phyloP scores from a whole-genome alignment of 1,140 invertebrate species.

The Drosophila simulans region DNA sequence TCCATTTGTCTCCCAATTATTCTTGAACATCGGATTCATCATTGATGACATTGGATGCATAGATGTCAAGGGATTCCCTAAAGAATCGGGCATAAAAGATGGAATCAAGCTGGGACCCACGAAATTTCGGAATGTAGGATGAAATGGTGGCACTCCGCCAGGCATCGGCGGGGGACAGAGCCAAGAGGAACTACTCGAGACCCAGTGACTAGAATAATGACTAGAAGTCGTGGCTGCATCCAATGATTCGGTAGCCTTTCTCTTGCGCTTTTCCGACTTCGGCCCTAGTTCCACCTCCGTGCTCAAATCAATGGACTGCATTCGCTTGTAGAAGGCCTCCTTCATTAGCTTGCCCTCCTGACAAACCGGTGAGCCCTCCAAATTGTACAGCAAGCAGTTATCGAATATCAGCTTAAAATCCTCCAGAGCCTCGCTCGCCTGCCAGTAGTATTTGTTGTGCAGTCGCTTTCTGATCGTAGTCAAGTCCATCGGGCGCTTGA shows the following conservation, averaged over 20 bases:
- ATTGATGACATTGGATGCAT: neutral
- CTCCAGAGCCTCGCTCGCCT: slow-evolving; percentile 22
- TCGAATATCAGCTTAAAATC: slow-evolving; percentile 38
- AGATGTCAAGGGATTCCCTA: neutral
- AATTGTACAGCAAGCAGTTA: slow-evolving; percentile 32
- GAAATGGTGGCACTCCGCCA: neutral
- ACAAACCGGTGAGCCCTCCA: slow-evolving; percentile 11
- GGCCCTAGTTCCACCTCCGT: slow-evolving; percentile 22
- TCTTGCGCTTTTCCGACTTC: slow-evolving; percentile 1
- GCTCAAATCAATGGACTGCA: slow-evolving; percentile 17
- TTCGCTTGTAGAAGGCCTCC: neutral
- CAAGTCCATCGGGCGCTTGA: slow-evolving; percentile 41
- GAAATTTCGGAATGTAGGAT: neutral
- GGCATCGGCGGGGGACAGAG: neutral
- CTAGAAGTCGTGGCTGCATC: neutral
- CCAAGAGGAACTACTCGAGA: neutral
- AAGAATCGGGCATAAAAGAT: neutral
- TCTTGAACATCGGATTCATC: neutral
- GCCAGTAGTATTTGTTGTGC: slow-evolving; percentile 39
- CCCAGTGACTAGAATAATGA: neutral
- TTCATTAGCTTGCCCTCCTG: slow-evolving; percentile 16
- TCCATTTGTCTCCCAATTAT: neutral
- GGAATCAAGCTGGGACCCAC: neutral
- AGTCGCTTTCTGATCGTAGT: slow-evolving; percentile 34
- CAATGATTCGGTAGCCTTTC: neutral